A percentile compares a stretch with the other conserved stretches of the same genome.
Conservation (phyloP, 2,888 invertebrate species). For the Bhutanitis thaidina region DNA sequence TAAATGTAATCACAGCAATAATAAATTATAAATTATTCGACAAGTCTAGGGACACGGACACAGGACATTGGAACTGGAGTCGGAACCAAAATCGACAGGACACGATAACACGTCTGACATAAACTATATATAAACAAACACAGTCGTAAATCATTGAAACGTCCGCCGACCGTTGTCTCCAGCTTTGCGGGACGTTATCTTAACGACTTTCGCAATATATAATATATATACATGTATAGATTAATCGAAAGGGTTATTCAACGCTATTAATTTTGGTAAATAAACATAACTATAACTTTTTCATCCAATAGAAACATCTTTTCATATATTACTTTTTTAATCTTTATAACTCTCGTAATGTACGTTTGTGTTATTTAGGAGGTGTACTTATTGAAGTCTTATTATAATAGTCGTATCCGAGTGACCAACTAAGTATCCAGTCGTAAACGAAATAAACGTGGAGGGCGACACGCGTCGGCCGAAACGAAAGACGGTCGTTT, state of each 20-base stretch:
- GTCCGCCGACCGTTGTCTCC: constrained; percentile 29
- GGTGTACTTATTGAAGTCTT: constrained; percentile 68
- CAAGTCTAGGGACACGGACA: constrained; percentile 54
- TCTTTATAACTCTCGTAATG: constrained; percentile 69
- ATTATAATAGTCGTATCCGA: constrained; percentile 65
- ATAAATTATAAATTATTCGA: constrained; percentile 67
- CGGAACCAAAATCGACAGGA: constrained; percentile 61
- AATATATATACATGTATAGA: constrained; percentile 35
- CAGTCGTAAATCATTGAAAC: constrained; percentile 35
- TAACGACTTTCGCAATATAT: constrained; percentile 39
- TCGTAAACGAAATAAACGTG: constrained; percentile 56
- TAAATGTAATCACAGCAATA: constrained; percentile 76
- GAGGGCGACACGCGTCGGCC: constrained; percentile 34
- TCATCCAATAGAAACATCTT: constrained; percentile 73
- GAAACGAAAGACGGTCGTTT: constrained; percentile 29
- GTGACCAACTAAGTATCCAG: constrained; percentile 72
- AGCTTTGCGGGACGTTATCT: constrained; percentile 30
- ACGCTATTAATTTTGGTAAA: constrained; percentile 71
- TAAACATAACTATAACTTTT: constrained; percentile 68
- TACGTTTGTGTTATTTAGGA: constrained; percentile 63
- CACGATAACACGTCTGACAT: constrained; percentile 64
- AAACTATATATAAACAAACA: constrained; percentile 65
- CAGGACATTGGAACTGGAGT: constrained; percentile 62
- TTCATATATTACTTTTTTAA: constrained; percentile 69
- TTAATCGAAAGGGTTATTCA: constrained; percentile 54